Conservation (phyloP, 2,888 invertebrate genomes). For the Alviniconcha strummeri region DNA sequence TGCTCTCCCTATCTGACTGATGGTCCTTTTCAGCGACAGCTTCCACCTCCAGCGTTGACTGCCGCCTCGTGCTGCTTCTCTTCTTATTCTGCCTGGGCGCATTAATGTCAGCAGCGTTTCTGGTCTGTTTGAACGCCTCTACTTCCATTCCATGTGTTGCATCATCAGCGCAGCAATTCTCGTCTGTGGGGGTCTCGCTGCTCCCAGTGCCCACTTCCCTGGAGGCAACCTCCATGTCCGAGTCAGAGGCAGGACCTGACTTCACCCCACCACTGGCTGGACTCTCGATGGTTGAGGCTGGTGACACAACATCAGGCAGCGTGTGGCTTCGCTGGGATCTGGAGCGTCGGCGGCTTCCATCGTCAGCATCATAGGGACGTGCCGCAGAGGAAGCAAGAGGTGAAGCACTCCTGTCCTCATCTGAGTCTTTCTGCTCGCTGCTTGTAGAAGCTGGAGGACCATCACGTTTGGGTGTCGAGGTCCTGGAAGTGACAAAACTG, state of each 20-base stretch:
- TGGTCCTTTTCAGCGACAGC: not conserved
- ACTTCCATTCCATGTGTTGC: not conserved
- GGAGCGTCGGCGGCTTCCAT: not conserved
- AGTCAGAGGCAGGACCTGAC: not conserved
- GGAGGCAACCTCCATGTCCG: not conserved
- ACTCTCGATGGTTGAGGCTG: not conserved
- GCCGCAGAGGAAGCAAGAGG: too few species aligned
- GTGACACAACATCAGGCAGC: not conserved
- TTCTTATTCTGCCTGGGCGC: too few species aligned
- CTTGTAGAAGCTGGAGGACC: not conserved
- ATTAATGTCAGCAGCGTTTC: too few species aligned
- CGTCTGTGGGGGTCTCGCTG: not conserved
- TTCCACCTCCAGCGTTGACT: not conserved
- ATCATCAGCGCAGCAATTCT: not conserved
- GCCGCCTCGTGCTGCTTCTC: too few species aligned
- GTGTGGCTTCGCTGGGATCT: not conserved
- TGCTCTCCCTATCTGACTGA: not conserved
- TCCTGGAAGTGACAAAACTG: constrained; percentile 26
- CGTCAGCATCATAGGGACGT: too few species aligned
- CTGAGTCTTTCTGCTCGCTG: not conserved
- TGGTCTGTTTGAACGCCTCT: too few species aligned
- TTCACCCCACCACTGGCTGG: not conserved
- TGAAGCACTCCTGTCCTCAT: not conserved
- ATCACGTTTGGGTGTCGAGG: constrained; percentile 28
- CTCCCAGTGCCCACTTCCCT: not conserved